Percentiles rank a stretch among this genome's conserved stretches.
Evolutionary conservation across 2,888 invertebrate genomes (phyloP).

Genomic region (Strigamia maritima): DNA sequence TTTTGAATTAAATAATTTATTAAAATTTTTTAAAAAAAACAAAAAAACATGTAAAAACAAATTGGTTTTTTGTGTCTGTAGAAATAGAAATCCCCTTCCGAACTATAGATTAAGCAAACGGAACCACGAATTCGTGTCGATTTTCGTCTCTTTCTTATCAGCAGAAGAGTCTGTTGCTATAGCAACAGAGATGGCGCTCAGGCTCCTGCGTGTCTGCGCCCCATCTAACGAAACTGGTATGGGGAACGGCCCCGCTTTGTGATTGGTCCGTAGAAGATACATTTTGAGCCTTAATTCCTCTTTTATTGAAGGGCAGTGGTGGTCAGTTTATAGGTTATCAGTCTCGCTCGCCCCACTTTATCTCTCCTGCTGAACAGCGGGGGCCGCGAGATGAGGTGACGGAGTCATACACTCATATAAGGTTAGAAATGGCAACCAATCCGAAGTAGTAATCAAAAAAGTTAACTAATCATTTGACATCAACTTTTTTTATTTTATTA

Average conservation of each 20-base stretch:
- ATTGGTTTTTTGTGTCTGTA: not conserved
- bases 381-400: slow-evolving; percentile 34
- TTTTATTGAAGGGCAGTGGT: slow-evolving; percentile 38
- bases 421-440: slow-evolving; percentile 31
- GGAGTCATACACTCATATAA: slow-evolving; percentile 27
- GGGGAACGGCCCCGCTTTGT: slow-evolving; percentile 21
- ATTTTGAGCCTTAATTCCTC: slow-evolving; percentile 37
- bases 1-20: not conserved
- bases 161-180: slow-evolving; percentile 27
- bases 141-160: slow-evolving; percentile 27
- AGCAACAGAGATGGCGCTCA: slow-evolving; percentile 26
- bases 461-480: not conserved
- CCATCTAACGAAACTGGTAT: slow-evolving; percentile 20
- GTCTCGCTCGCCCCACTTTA: slow-evolving; percentile 33
- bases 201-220: slow-evolving; percentile 31
- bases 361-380: slow-evolving; percentile 34
- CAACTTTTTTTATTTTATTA: not conserved
- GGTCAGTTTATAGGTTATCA: slow-evolving; percentile 40
- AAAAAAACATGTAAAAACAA: not conserved
- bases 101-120: not conserved
- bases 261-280: slow-evolving; percentile 37
- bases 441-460: slow-evolving; percentile 24
- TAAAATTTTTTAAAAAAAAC: not conserved
- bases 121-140: slow-evolving; percentile 12
- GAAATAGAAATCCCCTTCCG: not conserved